Conservation (phyloP, 2,888 invertebrate species). For the Therioaphis trifolii region DNA sequence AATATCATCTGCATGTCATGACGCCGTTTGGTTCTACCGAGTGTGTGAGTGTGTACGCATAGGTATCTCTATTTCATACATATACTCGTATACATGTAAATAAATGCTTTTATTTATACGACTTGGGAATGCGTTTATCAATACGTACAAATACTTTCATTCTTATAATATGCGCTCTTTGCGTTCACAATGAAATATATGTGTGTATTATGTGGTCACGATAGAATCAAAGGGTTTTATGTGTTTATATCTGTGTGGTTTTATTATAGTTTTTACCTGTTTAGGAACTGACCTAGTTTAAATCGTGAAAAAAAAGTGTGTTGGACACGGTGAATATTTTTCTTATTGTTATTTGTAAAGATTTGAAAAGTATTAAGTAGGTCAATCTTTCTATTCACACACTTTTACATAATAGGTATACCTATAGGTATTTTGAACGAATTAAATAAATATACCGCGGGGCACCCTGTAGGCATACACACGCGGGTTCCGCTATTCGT, state of each 20-base stretch:
- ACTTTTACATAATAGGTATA: constrained; percentile 34
- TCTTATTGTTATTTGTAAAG: constrained; percentile 2
- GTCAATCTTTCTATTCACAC: constrained; percentile 32
- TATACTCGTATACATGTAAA: too few relatives aligned
- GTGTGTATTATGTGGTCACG: neutral
- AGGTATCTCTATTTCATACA: too few relatives aligned
- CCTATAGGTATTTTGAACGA: constrained; percentile 24
- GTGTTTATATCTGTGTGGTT: constrained; percentile 16
- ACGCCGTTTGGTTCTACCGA: neutral
- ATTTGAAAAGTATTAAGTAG: constrained; percentile 14
- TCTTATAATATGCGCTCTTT: neutral
- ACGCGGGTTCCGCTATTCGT: neutral
- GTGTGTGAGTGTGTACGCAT: too few relatives aligned
- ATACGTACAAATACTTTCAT: neutral
- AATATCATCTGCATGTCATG: neutral
- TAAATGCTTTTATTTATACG: too few relatives aligned
- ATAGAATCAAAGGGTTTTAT: constrained; percentile 25
- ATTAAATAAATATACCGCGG: neutral
- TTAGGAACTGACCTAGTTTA: constrained; percentile 38
- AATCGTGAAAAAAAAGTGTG: neutral
- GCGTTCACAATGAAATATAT: neutral
- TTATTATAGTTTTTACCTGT: constrained; percentile 33
- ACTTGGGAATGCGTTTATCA: neutral
- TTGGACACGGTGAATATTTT: constrained; percentile 39
- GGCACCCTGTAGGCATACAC: neutral